These are phyloP conservation scores for Parelbella ahira DNA, from an alignment of 2,888 invertebrate species.

Conservation along the genomic window DNA sequence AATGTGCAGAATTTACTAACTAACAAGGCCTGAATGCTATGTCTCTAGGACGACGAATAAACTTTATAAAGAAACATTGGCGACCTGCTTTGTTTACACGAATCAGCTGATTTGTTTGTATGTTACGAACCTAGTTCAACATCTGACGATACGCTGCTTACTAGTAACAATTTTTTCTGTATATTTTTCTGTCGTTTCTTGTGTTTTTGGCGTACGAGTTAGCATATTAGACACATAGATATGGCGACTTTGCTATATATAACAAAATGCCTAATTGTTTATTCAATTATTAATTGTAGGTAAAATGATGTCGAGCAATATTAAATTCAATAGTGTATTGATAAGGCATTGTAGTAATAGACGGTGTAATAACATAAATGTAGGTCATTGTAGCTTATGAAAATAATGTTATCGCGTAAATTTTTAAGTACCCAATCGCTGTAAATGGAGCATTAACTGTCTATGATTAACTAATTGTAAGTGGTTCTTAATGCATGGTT, in stretches of 20 bases:
- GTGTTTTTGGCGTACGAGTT: too few relatives aligned
- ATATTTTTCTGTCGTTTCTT: too few relatives aligned
- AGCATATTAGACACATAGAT: too few relatives aligned
- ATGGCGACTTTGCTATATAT: too few relatives aligned
- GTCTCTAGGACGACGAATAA: too few relatives aligned
- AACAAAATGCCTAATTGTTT: too few relatives aligned
- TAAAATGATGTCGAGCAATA: too few relatives aligned
- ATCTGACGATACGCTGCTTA: conserved; percentile 2
- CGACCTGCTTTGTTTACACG: conserved; percentile 56
- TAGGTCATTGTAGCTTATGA: conserved; percentile 15
- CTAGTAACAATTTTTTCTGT: neutral
- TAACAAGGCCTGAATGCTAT: too few relatives aligned
- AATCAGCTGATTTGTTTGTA: conserved; percentile 60
- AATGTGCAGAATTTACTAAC: too few relatives aligned
- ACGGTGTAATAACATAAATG: conserved; percentile 13
- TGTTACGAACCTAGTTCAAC: conserved; percentile 16
- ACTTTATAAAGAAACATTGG: too few relatives aligned
- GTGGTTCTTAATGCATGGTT: conserved; percentile 16
- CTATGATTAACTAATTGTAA: conserved; percentile 21
- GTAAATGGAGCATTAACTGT: conserved; percentile 11
- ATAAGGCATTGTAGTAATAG: too few relatives aligned
- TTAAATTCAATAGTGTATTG: neutral
- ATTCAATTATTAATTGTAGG: too few relatives aligned
- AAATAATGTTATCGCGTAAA: conserved; percentile 30
- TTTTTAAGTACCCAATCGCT: conserved; percentile 15